Percentiles rank a stretch among this genome's conserved stretches.
phyloP scores from a whole-genome alignment of 2,888 invertebrate genomes.

The Ophion obscuratus region DNA sequence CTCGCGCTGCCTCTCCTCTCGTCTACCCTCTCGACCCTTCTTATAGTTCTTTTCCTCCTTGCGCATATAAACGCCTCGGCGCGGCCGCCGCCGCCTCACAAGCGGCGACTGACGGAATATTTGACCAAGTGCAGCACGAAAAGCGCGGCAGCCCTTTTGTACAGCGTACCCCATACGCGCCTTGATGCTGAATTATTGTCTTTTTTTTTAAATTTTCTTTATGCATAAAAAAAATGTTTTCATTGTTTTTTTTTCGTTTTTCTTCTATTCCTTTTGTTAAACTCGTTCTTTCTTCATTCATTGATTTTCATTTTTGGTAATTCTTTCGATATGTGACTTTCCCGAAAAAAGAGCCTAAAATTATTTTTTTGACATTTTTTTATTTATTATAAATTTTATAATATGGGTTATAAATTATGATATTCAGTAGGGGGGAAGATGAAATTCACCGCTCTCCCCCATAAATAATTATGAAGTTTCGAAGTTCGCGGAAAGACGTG shows the following conservation, averaged over 20 bases:
- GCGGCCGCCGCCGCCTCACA: neutral
- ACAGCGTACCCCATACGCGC: slow-evolving; percentile 7
- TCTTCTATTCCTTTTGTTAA: neutral
- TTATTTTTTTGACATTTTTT: too few relatives aligned
- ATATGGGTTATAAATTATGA: too few relatives aligned
- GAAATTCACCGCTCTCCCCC: too few relatives aligned
- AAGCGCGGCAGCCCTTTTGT: slow-evolving; percentile 28
- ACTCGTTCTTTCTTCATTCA: neutral
- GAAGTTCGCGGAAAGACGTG: too few relatives aligned
- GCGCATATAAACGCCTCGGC: slow-evolving; percentile 34
- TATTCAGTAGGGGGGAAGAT: too few relatives aligned
- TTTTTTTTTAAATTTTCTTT: slow-evolving; percentile 2
- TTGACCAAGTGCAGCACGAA: slow-evolving; percentile 59
- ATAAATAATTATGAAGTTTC: too few relatives aligned
- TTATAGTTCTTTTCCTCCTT: slow-evolving; percentile 22
- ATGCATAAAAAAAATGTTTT: too few relatives aligned
- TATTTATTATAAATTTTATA: too few relatives aligned
- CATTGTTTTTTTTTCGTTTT: neutral
- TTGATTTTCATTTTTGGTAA: neutral
- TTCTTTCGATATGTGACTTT: neutral
- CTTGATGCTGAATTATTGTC: neutral
- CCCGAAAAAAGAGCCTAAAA: too few relatives aligned
- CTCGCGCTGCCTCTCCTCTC: slow-evolving; percentile 27
- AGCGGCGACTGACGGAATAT: slow-evolving; percentile 52
- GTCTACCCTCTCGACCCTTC: slow-evolving; percentile 17